Percentiles rank a stretch among this genome's conserved stretches.
These are phyloP conservation scores for Clunio marinus DNA, from an alignment of 2,888 invertebrate species.

Conservation along the genomic window DNA sequence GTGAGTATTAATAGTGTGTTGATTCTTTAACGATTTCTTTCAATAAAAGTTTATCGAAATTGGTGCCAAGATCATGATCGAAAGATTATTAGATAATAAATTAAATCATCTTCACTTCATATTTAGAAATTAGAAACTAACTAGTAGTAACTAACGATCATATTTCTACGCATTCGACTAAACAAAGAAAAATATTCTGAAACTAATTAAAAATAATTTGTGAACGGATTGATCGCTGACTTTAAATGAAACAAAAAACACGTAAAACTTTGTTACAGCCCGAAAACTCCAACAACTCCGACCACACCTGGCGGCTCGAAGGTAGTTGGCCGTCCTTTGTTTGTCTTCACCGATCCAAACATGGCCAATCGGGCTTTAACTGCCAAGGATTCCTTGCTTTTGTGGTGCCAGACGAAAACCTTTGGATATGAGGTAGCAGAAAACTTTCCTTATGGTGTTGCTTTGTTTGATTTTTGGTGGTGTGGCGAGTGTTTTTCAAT, in stretches of 20 bases:
- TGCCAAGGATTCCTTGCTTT: conserved; percentile 93
- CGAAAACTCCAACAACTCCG: conserved; percentile 64
- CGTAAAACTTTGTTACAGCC: conserved; percentile 46
- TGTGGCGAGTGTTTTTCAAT: too few species aligned
- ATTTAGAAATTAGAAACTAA: too few species aligned
- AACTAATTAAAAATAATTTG: too few species aligned
- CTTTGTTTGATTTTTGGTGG: too few species aligned
- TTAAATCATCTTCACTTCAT: too few species aligned
- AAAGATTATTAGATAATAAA: conserved; percentile 6
- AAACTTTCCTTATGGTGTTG: conserved; percentile 8
- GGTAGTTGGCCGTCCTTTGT: conserved; percentile 65
- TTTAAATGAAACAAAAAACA: too few species aligned
- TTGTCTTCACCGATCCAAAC: conserved; percentile 88
- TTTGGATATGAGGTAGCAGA: conserved; percentile 87
- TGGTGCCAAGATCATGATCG: conserved; percentile 9
- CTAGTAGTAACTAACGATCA: too few species aligned
- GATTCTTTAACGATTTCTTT: too few species aligned
- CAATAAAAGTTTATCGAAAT: background rate
- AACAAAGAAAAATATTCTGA: too few species aligned
- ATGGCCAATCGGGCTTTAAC: conserved; percentile 87
- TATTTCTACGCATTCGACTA: too few species aligned
- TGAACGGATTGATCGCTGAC: too few species aligned
- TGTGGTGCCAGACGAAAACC: conserved; percentile 97
- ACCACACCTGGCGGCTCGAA: conserved; percentile 56
- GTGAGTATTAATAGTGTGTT: conserved; percentile 54